These are phyloP conservation scores for Salpingus planirostris DNA, from an alignment of 2,888 invertebrate genomes.

Conservation along the genomic window DNA sequence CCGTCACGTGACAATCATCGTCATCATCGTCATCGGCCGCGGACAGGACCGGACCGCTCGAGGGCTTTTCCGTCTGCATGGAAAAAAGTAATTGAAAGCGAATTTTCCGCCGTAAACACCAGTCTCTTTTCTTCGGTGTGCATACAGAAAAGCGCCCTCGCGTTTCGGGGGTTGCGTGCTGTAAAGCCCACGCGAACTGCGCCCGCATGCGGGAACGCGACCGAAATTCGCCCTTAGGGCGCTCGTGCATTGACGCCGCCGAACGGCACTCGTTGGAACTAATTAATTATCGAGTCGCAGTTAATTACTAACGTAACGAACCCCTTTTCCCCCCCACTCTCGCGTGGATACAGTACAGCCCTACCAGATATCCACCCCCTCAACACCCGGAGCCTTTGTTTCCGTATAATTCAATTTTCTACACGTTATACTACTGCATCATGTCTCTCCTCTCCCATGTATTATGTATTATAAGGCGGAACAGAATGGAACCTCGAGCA, in stretches of 20 bases:
- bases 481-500: too few relatives aligned
- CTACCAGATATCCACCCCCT: conserved; percentile 13
- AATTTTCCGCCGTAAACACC: conserved; percentile 23
- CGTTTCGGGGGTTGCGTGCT: conserved; percentile 4
- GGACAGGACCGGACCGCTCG: too few relatives aligned
- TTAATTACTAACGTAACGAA: conserved; percentile 40
- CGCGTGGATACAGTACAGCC: conserved; percentile 21
- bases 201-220: conserved; percentile 4
- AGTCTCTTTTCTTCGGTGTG: too few relatives aligned
- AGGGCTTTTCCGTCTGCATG: too few relatives aligned
- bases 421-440: too few relatives aligned
- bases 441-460: too few relatives aligned
- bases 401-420: conserved; percentile 39
- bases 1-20: conserved; percentile 5
- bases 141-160: conserved; percentile 18
- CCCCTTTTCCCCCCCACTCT: conserved; percentile 27
- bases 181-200: conserved; percentile 2
- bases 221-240: conserved; percentile 10
- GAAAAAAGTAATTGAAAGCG: conserved; percentile 2
- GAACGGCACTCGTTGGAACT: conserved; percentile 40
- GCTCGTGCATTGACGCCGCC: conserved; percentile 20
- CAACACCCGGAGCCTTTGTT: conserved; percentile 29
- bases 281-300: conserved; percentile 42
- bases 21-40: too few relatives aligned
- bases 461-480: too few relatives aligned